Evolutionary conservation across 2,113 vertebrate species (phyloP), one percentile per base, ranked within the genome.

Genomic region (Heterotilapia buettikoferi): DNA sequence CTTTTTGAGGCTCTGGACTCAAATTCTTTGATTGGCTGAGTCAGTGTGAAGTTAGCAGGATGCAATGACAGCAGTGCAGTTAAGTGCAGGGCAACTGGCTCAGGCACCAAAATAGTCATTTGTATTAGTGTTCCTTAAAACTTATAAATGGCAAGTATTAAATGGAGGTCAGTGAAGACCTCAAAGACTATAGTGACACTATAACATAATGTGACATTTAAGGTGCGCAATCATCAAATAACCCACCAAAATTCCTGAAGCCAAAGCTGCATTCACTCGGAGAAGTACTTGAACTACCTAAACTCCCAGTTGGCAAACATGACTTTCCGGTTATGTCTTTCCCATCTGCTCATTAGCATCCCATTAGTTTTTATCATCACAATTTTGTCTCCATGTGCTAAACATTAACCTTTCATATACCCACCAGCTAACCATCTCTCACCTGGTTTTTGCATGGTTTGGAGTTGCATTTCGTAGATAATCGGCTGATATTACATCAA

Each of bases 361-460:
- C 36, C 71, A 68, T 89, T 59, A 24, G 73, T 85, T 89, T 86
- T 82, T 21, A 63, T 71, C 84, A 73, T 90, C 84, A 56, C 90
- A 84, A 57, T 90, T 92, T 90, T 89, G 83, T 89, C 52, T 93
- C 84, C 92, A 87, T 86, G 12, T 80, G 90, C 91, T 68, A 52
- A 82, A 45, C 86, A 90, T 93, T 36, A 84, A 80, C 33, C 66
- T 53, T 86, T 68, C 92, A 91, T 86, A 80, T 5, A 78, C 86
- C 52, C 86, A 85, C 84, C 57, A 56, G 91, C 90, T 80, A 40
- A 76, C 86, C 93, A 90, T 91, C 89, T 86, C 86, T 80, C 29
- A 88, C 80, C 92, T 88, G 83, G 21, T 82, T 90, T 87, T 45
- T 93, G 92, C 92, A 94, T 92, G 92, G 9, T 87, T 76, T 71